A percentile compares a stretch with the other conserved stretches of the same genome.
phyloP scores from a whole-genome alignment of 1,140 invertebrate genomes.

The Potamilus streckersoni region DNA sequence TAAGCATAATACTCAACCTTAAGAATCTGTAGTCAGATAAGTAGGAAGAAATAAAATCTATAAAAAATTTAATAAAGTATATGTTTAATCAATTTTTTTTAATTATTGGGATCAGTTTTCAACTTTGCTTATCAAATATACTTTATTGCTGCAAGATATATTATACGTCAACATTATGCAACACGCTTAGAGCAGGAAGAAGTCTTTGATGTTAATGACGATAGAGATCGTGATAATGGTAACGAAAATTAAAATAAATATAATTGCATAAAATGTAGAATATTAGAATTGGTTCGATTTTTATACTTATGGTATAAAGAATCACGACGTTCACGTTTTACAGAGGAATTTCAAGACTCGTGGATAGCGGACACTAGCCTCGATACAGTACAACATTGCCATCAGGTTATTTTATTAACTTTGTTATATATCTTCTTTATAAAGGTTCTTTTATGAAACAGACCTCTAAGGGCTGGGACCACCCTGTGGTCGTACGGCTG shows the following conservation, averaged over 20 bases:
- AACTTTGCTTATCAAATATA: too few relatives aligned
- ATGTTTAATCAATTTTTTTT: too few relatives aligned
- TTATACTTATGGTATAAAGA: background rate
- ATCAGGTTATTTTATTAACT: background rate
- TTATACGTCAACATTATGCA: too few relatives aligned
- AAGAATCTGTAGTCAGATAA: background rate
- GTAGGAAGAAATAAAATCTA: background rate
- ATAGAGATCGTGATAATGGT: too few relatives aligned
- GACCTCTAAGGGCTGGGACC: slow-evolving; percentile 15
- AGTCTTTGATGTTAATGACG: too few relatives aligned
- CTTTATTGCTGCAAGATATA: too few relatives aligned
- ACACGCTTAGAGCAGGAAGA: too few relatives aligned
- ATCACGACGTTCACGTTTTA: background rate
- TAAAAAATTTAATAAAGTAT: too few relatives aligned
- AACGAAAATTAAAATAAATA: too few relatives aligned
- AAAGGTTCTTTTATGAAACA: slow-evolving; percentile 11
- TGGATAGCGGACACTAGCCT: background rate
- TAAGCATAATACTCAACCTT: background rate
- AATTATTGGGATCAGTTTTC: too few relatives aligned
- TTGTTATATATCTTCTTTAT: background rate
- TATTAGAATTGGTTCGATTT: background rate
- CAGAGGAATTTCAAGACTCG: background rate
- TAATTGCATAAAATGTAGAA: background rate
- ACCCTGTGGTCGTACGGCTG: slow-evolving; percentile 3
- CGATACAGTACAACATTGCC: background rate